Conservation (phyloP, 2,797 vertebrate genomes). For the Schizopygopsis pylzovi region DNA sequence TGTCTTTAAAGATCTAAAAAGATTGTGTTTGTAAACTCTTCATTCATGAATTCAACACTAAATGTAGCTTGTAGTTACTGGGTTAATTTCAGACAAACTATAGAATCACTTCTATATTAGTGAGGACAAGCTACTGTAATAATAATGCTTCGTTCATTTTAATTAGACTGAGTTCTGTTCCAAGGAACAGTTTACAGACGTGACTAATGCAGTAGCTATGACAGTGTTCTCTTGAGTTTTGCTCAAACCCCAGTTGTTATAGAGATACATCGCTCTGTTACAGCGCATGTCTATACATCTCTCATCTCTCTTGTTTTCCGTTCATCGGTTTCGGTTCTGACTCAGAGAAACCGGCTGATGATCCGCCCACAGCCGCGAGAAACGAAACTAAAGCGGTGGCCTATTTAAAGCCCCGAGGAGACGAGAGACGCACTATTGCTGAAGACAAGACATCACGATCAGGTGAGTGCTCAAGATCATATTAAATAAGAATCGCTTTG, state of each 20-base stretch:
- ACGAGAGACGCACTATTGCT: too few relatives aligned
- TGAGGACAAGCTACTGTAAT: background rate
- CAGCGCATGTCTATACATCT: background rate
- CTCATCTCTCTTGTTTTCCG: background rate
- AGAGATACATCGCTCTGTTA: too few relatives aligned
- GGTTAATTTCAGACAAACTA: background rate
- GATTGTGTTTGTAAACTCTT: too few relatives aligned
- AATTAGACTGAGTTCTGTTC: background rate
- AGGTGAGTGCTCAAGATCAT: constrained; percentile 16
- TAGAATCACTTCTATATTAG: background rate
- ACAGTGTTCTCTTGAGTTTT: background rate
- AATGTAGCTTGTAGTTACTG: background rate
- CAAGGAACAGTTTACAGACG: background rate
- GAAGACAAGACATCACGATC: background rate
- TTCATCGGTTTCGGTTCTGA: constrained; percentile 44
- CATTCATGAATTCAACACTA: too few relatives aligned
- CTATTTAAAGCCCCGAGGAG: background rate
- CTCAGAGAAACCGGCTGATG: background rate
- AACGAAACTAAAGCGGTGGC: constrained; percentile 48
- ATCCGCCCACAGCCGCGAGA: background rate
- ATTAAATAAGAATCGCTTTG: background rate
- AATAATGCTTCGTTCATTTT: background rate
- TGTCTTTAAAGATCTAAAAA: too few relatives aligned
- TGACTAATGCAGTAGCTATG: background rate
- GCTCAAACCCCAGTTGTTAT: too few relatives aligned